Evolutionary conservation across 2,797 vertebrate species (phyloP).

Genomic region (Myoxocephalus aenaeus): DNA sequence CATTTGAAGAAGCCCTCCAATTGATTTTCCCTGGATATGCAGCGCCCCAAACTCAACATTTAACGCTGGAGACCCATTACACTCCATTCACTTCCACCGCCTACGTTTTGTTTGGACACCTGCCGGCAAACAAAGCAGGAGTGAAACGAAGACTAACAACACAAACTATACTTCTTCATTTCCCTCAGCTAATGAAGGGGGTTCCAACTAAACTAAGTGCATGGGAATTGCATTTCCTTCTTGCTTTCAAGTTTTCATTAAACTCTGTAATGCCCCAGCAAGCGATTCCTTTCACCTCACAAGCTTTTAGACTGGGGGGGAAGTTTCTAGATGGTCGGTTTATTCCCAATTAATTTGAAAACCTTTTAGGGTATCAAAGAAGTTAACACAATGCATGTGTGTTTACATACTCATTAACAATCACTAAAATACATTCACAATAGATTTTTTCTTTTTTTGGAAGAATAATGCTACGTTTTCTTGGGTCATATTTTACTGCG

Average conservation of each 20-base stretch:
- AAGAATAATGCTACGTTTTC: not conserved
- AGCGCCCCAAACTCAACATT: conserved; percentile 65
- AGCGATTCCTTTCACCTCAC: conserved; percentile 33
- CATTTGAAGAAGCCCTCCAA: conserved; percentile 75
- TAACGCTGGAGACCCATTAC: conserved; percentile 66
- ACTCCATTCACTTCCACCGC: conserved; percentile 46
- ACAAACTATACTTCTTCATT: conserved; percentile 50
- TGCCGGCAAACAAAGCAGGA: conserved; percentile 52
- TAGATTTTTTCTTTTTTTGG: not conserved
- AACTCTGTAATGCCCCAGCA: conserved; percentile 39
- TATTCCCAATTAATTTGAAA: conserved; percentile 7
- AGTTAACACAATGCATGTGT: not conserved
- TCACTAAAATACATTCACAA: not conserved
- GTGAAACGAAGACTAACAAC: conserved; percentile 29
- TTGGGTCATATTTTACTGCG: not conserved
- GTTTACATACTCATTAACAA: not conserved
- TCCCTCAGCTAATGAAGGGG: conserved; percentile 52
- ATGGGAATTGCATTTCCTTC: conserved; percentile 59
- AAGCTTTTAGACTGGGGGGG: conserved; percentile 8
- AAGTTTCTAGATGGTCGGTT: conserved; percentile 22
- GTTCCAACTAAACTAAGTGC: conserved; percentile 54
- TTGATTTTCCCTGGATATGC: conserved; percentile 73
- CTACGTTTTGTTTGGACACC: conserved; percentile 55
- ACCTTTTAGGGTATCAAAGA: not conserved
- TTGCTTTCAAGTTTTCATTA: conserved; percentile 59